Evolutionary conservation across 2,888 invertebrate genomes (phyloP).

Genomic region (Spodoptera littoralis): DNA sequence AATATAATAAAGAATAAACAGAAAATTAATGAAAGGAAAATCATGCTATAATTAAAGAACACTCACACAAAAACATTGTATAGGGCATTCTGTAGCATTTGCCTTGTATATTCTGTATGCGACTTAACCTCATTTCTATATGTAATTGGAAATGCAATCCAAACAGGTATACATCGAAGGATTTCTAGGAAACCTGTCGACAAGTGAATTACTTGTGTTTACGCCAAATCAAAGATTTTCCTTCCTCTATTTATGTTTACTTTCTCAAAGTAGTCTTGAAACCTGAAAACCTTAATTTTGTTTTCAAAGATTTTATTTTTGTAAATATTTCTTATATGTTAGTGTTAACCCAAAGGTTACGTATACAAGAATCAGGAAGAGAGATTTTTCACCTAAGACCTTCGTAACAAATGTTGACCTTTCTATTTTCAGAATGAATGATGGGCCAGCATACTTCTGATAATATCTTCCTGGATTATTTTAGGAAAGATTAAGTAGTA

Average conservation of each 20-base stretch:
- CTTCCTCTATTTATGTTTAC: slow-evolving; percentile 31
- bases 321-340: background rate
- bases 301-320: background rate
- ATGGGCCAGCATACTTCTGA: no score
- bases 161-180: slow-evolving; percentile 41
- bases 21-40: background rate
- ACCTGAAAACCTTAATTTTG: slow-evolving; percentile 9
- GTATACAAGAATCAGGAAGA: no score
- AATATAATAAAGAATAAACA: no score
- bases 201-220: slow-evolving; percentile 37
- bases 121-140: background rate
- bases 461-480: no score
- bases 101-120: background rate
- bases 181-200: slow-evolving; percentile 28
- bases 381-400: no score
- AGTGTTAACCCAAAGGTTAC: no score
- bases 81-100: no score
- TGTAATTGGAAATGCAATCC: slow-evolving; percentile 25
- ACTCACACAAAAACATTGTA: no score
- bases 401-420: no score
- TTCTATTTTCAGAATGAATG: no score
- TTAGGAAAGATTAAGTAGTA: no score
- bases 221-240: slow-evolving; percentile 30
- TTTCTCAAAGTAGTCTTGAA: slow-evolving; percentile 4
- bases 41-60: no score